A percentile compares a stretch with the other conserved stretches of the same genome.
Conservation (phyloP, 37 sponge, comb jelly and placozoan species). For the Ianthella basta region DNA sequence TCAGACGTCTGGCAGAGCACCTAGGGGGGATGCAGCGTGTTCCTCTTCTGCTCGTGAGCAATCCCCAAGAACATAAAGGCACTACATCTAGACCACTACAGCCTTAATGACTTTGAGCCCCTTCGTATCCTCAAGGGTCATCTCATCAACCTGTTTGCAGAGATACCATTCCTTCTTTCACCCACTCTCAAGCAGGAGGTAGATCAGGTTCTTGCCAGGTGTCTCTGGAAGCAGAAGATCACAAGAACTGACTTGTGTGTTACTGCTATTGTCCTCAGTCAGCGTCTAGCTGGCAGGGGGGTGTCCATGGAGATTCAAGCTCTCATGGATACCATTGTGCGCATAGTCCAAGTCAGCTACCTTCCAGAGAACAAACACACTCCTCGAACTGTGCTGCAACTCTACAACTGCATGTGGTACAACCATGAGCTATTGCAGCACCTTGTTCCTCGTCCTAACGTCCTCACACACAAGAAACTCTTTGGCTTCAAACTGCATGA, state of each 20-base stretch:
- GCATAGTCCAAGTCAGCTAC: constrained; percentile 32
- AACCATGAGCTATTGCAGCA: constrained; percentile 32
- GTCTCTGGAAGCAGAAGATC: constrained; percentile 20
- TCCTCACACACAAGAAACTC: not conserved
- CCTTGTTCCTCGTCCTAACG: not conserved
- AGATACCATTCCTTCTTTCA: constrained; percentile 33
- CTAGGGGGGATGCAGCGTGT: constrained; percentile 44
- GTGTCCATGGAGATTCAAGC: not conserved
- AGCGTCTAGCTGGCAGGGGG: not conserved
- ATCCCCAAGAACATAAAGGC: constrained; percentile 23
- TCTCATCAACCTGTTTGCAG: constrained; percentile 29
- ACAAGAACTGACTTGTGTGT: constrained; percentile 33
- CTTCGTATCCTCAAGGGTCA: constrained; percentile 48
- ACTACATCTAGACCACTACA: constrained; percentile 33
- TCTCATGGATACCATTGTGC: constrained; percentile 12
- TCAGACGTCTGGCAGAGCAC: not conserved
- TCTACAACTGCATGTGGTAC: constrained; percentile 40
- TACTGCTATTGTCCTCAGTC: constrained; percentile 15
- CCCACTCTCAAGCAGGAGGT: constrained; percentile 8
- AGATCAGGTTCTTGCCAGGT: not conserved
- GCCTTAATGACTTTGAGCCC: constrained; percentile 45
- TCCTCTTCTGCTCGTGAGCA: constrained; percentile 27
- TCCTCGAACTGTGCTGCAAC: constrained; percentile 27
- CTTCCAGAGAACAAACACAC: constrained; percentile 4
- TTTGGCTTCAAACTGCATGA: constrained; percentile 39